Evolutionary conservation across 2,888 invertebrate species (phyloP), one percentile per base, ranked within the genome.

Genomic region (Plebejus anna): DNA sequence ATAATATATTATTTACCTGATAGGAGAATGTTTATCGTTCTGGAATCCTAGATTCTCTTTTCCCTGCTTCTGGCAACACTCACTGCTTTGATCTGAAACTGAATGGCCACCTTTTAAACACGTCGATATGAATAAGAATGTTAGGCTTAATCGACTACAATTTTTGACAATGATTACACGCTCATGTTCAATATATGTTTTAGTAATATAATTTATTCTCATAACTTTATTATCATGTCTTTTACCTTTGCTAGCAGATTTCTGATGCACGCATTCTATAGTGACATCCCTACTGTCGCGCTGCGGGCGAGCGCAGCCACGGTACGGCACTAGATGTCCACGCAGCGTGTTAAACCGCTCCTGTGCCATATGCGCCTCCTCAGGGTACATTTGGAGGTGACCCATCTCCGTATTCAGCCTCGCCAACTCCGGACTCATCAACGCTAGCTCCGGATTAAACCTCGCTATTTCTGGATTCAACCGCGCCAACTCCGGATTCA

Each of bases 11-110:
- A 55, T 55, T 80, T 77, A 95, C 90, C 95, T 92, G 75, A 94
- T 91, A 0, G 94, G 91, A 3, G 94, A 91, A 80, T 95, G 93
- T 81, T 96, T 96, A 83, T 96, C 96, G 79, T 96, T 96, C 85
- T 97, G 97, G 83, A 97, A 97, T 0, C 95, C 97, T 0, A 95
- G 93, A 81, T 97, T 97, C 83, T 97, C 97, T 36, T 97, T 96
- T 0, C 97, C 97, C 83, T 95, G 96, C 78, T 96, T 90, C 79
- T 82, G 88, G 82, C 94, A 94, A 36, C 91, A 94, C 76, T 90
- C 95, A 42, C 84, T 91, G 84, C 86, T 94, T 82, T 90, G 90
- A 81, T 94, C 94, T 83, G 92, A 92, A 87, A 92, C 92, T 92
- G 11, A 4, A 28, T 28, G 28, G 28, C 9, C 1, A 61, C 28